A percentile compares a stretch with the other conserved stretches of the same genome.
Evolutionary conservation across 2,888 invertebrate species (phyloP).

Genomic region (Poecilus cupreus): DNA sequence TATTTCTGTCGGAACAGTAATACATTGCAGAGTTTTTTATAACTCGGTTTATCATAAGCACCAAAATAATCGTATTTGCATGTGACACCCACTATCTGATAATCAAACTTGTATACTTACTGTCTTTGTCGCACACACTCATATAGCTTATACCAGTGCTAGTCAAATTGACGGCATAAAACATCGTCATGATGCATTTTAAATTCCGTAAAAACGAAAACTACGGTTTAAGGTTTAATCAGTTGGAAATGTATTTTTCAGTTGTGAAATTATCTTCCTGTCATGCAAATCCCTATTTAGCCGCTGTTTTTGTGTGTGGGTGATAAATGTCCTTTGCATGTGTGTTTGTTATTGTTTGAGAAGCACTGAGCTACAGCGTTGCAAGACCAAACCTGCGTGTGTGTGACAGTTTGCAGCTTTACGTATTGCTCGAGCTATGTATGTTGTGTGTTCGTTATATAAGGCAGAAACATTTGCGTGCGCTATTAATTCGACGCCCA

Average conservation of each 20-base stretch:
- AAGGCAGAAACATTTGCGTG: slow-evolving; percentile 53
- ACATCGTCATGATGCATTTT: too few relatives aligned
- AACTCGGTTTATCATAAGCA: slow-evolving; percentile 13
- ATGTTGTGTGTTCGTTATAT: slow-evolving; percentile 4
- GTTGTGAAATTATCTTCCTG: too few relatives aligned
- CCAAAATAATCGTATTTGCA: slow-evolving; percentile 43
- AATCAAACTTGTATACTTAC: neutral
- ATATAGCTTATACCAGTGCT: neutral
- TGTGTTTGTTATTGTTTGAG: neutral
- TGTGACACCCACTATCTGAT: slow-evolving; percentile 3
- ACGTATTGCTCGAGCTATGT: neutral
- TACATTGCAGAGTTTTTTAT: slow-evolving; percentile 18
- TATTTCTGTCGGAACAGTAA: slow-evolving; percentile 11
- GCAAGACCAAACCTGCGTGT: neutral
- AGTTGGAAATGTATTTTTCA: too few relatives aligned
- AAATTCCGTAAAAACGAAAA: too few relatives aligned
- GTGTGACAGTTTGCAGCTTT: neutral
- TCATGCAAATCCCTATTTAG: too few relatives aligned
- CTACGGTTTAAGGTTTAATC: too few relatives aligned
- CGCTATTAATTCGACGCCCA: slow-evolving; percentile 51
- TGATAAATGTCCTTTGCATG: too few relatives aligned
- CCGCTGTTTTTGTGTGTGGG: too few relatives aligned
- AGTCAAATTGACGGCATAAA: too few relatives aligned
- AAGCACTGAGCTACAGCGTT: neutral
- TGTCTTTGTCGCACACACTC: neutral